These are phyloP conservation scores for Hypomecis atomaria DNA, from an alignment of 2,888 invertebrate genomes.

Conservation along the genomic window DNA sequence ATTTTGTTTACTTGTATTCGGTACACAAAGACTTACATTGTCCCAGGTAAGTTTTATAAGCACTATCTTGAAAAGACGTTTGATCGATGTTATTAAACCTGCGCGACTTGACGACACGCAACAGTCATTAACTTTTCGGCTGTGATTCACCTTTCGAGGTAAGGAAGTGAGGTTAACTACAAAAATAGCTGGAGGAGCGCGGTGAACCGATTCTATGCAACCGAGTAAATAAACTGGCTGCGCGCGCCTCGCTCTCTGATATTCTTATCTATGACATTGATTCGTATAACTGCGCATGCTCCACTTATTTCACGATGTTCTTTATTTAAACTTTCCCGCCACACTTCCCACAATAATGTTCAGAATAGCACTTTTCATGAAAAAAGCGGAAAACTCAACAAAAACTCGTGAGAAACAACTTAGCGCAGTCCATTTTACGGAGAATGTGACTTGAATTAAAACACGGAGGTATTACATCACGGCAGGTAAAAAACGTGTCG, in stretches of 20 bases:
- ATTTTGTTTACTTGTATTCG: conserved; percentile 48
- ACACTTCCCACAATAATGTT: conserved; percentile 19
- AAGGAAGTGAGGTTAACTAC: conserved; percentile 75
- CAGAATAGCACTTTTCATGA: conserved; percentile 11
- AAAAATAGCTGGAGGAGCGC: conserved; percentile 65
- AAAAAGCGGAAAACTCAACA: conserved; percentile 12
- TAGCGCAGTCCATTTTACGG: conserved; percentile 31
- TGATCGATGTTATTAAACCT: conserved; percentile 20
- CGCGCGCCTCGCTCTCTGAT: conserved; percentile 41
- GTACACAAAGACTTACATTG: conserved; percentile 32
- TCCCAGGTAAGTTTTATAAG: not conserved
- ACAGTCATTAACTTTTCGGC: conserved; percentile 9
- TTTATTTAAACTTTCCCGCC: conserved; percentile 55
- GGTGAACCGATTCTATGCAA: conserved; percentile 56
- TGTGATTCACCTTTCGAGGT: conserved; percentile 64
- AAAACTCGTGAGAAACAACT: conserved; percentile 25
- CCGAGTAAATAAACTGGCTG: conserved; percentile 70
- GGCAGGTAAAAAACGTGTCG: conserved; percentile 69
- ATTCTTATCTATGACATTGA: conserved; percentile 33
- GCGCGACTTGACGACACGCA: conserved; percentile 17
- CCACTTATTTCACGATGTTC: conserved; percentile 55
- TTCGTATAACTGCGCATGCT: conserved; percentile 59
- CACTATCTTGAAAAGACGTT: conserved; percentile 16
- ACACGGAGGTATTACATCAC: conserved; percentile 70
- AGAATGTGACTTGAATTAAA: conserved; percentile 59